Base-by-base conservation (phyloP, 2,888 invertebrate species). In the Athetis lepigone region DNA sequence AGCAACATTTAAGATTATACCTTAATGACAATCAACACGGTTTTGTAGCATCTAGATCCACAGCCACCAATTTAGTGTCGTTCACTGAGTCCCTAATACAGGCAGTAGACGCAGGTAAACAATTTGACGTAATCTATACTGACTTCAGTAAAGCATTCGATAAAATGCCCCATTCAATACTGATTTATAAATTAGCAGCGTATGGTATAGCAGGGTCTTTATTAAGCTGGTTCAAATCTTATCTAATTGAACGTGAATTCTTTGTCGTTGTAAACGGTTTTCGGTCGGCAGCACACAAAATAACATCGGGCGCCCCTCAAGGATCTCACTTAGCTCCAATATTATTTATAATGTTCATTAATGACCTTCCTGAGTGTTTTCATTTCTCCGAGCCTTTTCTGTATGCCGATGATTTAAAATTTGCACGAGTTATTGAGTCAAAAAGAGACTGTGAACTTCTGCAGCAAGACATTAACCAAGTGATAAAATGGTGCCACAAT, bases 331-430 rank as follows among this genome's bases (percentile, higher is more conserved):
- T 70, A 9, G 70, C 61, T 27, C 70, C 70, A 16, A 21, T 62
- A 19, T 18, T 66, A 23, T 70, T 70, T 51, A 62, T 51, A 18
- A 43, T 66, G n/a, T 66, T 62, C 36, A 56, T 66, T 11, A 66
- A 70, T 27, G 62, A 70, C 19, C 21, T 66, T 5, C 21, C 39
- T n/a, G 11, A 54, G 3, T 56, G 66, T 33, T 70, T 42, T 42
- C 40, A 11, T 18, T 13, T 57, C 36, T 63, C 56, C 18, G 29
- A 51, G 9, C 36, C 45, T 9, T 60, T 50, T 16, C 19, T 74
- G 13, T 70, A 54, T 60, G 74, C 74, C n/a, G 74, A 74, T 42
- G 74, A 74, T 9, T 39, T 74, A 6, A 74, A 74, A 37, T 33
- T 74, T 11, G 43, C 16, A 8, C 58, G 54, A 46, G 18, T 16